Evolutionary conservation across 2,797 vertebrate species (phyloP), one percentile per base, ranked within the genome.

Genomic region (Crotalus adamanteus): DNA sequence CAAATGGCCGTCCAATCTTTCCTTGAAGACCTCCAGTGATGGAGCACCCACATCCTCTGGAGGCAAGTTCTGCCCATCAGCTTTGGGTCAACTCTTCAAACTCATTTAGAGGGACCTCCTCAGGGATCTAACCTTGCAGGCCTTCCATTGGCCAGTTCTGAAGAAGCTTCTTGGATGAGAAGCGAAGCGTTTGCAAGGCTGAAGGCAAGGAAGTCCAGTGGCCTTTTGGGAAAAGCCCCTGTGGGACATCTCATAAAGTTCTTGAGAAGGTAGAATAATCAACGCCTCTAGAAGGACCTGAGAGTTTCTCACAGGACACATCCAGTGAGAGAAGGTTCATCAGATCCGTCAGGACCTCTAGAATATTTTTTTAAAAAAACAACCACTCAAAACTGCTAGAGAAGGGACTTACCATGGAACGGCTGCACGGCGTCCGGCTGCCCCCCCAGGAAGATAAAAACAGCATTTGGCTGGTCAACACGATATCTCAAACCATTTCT

Each of bases 401-500:
- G 90, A 91, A 42, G 16, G 94, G 97, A 99, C 99, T 2, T 98
- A 99, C 99, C 99, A 97, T 98, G 98, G 98, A 97, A 97, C 97
- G 98, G 98, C 98, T 97, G 98, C 97, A 96, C 95, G 98, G 98
- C 97, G 97, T 98, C 98, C 97, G 97, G 98, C 98, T 97, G 98
- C 98, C 97, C 98, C 97, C 98, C 98, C 98, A 97, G 97, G 98
- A 98, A 98, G 97, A 98, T 97, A 98, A 98, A 98, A 98, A 98
- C 98, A 98, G 98, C 96, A 98, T 98, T 97, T 97, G 97, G 98
- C 98, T 98, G 97, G 98, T 99, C 99, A 99, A 98, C 99, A 99
- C 97, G 99, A 99, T 98, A 99, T 99, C 98, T 99, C 99, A 93
- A 99, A 99, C 99, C 99, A 99, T 98, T 99, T 99, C 98, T 99